Base-by-base conservation (phyloP, 2,888 invertebrate genomes). In the Tuberolachnus salignus region DNA sequence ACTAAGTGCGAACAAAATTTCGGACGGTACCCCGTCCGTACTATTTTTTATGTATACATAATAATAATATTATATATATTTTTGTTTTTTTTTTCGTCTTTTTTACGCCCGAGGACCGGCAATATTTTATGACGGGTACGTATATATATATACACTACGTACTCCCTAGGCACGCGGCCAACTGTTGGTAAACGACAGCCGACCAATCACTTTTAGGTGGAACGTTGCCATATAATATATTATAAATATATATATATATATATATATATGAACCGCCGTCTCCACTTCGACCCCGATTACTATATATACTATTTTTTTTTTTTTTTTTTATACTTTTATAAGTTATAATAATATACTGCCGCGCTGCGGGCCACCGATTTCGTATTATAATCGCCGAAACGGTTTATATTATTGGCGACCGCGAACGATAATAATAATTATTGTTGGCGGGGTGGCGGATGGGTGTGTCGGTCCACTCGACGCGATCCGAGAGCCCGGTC, bases 101-200 rank as follows among this genome's bases (percentile, higher is more conserved):
- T 63, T 71, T 51, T 0, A 3, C 10, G 11, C 42, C 64, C 42
- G 34, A 78, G 23, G 14, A 78, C 49, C 69, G 13, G 42, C n/a
- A 42, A 69, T 78, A 78, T 78, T 69, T 78, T 78, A 78, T 78
- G 78, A 78, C 59, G 59, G 59, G 69, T 51, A 34, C 6, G 6
- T n/a, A n/a, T n/a, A 34, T 34, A 34, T 6, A 34, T 34, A 34
- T 34, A 34, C 34, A 3, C 6, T 34, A 34, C 34, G 3, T n/a
- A 57, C 26, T 6, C 21, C 16, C 75, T 69, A 78, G 78, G 78
- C 78, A 78, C 59, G 19, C 51, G 16, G 78, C 78, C 78, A 78
- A 78, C 78, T 78, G 78, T 78, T 78, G 78, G 78, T 78, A 78
- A 69, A 78, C 69, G 78, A 78, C 78, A 78, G 78, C 51, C 78